Base-by-base conservation (phyloP, 2,888 invertebrate genomes). In the Anodontia alba region DNA sequence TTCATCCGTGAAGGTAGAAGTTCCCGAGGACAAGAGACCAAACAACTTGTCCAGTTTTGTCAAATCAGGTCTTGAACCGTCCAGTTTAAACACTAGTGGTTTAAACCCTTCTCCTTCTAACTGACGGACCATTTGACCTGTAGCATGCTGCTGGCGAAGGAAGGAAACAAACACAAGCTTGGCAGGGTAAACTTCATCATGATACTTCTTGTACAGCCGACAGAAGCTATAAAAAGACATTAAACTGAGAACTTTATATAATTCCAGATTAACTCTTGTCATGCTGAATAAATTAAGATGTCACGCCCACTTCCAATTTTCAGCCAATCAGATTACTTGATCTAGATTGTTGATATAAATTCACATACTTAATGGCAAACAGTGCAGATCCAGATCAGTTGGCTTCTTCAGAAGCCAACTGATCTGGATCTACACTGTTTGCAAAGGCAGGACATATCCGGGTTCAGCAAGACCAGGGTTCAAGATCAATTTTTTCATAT, bases 121-220 rank as follows among this genome's bases (percentile, higher is more conserved):
- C 62, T 84, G 80, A 8, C 43, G 54, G 20, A 91, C 92, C 94
- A 94, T 94, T 68, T 93, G 89, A 15, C 94, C 94, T 26, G 84
- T 57, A 20, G 83, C 73, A 78, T 92, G 92, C 84, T 94, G 94
- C 29, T 77, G 67, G 15, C 84, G 57, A n/a, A 94, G 89, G 86
- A 94, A 94, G 3, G 94, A 94, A 10, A 94, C 93, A 84, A 94
- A 94, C 3, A 94, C 93, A 29, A 94, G 87, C 49, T 89, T 90
- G 17, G 94, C 93, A 17, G 93, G 93, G 87, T 89, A 93, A 0
- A 94, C 93, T 70, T 94, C 94, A 10, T 91, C 87, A 68, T 88
- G 81, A 86, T 94, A 94, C 83, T 92, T 92, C 83, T 91, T 87
- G 87, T 89, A 94, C 74, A 94, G 79, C 17, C 76, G 71, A 26